Conservation (phyloP, 2,888 invertebrate genomes). For the Tachystola acroxantha region DNA sequence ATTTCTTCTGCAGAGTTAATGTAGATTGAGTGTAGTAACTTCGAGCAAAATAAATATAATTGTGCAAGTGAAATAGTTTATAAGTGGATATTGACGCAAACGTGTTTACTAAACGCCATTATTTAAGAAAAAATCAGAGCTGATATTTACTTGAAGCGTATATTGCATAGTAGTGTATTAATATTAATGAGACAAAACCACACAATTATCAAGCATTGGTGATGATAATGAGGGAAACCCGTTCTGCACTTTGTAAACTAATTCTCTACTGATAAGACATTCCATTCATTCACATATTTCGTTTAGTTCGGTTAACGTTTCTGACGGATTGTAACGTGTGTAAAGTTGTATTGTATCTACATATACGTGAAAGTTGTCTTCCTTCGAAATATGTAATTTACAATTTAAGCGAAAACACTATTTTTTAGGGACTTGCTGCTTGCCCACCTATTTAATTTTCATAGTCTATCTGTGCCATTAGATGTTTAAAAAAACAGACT, state of each 20-base stretch:
- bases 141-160: too few species aligned
- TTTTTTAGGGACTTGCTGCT: constrained; percentile 28
- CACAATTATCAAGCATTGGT: too few species aligned
- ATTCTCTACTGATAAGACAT: constrained; percentile 7
- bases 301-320: background rate
- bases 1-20: too few species aligned
- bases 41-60: too few species aligned
- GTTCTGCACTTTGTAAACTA: constrained; percentile 3
- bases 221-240: too few species aligned
- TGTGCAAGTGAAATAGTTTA: too few species aligned
- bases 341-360: background rate
- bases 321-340: background rate
- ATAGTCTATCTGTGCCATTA: constrained; percentile 50
- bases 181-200: too few species aligned
- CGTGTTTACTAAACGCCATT: too few species aligned
- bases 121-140: too few species aligned
- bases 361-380: constrained; percentile 37
- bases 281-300: constrained; percentile 2
- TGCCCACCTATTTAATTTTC: constrained; percentile 49
- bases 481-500: constrained; percentile 15
- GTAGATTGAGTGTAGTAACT: too few species aligned
- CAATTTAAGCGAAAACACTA: constrained; percentile 26
- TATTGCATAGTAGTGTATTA: too few species aligned
- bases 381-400: constrained; percentile 35
- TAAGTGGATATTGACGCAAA: too few species aligned